phyloP scores from a whole-genome alignment of 2,797 vertebrate species.

The Todus mexicanus region DNA sequence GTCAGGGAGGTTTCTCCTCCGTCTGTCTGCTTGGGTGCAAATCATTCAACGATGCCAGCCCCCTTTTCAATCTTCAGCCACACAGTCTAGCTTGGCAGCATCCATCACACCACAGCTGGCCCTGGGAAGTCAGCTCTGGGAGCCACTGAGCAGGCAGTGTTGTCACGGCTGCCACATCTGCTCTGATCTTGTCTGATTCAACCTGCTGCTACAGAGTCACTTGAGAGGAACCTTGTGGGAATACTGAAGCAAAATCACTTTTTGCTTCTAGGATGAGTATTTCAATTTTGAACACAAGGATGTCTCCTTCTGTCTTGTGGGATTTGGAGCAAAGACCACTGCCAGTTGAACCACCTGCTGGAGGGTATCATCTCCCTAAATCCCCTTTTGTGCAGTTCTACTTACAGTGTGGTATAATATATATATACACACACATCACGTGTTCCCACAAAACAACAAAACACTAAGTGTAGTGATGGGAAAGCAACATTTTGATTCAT shows the following conservation, averaged over 20 bases:
- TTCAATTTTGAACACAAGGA: slow-evolving; percentile 16
- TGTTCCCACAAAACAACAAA: background rate
- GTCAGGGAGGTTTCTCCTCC: background rate
- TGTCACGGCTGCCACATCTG: slow-evolving; percentile 48
- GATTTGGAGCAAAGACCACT: background rate
- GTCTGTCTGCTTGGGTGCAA: background rate
- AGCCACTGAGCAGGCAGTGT: background rate
- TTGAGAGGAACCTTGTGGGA: slow-evolving; percentile 6
- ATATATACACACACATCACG: background rate
- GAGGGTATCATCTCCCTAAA: background rate
- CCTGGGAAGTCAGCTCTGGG: background rate
- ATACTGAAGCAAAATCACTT: slow-evolving; percentile 13
- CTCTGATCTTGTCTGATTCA: slow-evolving; percentile 37
- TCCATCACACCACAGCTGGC: background rate
- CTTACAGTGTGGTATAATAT: background rate
- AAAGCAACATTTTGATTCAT: background rate
- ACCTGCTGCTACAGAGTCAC: slow-evolving; percentile 34
- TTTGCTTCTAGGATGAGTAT: slow-evolving; percentile 7
- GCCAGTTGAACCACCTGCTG: slow-evolving; percentile 6
- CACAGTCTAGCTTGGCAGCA: background rate
- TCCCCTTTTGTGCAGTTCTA: background rate
- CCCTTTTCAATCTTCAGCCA: background rate
- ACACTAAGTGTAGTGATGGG: background rate
- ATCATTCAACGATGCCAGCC: background rate
- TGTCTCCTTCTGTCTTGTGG: background rate